Base-by-base conservation (phyloP, 1,140 invertebrate genomes). In the Drosophila orena region DNA sequence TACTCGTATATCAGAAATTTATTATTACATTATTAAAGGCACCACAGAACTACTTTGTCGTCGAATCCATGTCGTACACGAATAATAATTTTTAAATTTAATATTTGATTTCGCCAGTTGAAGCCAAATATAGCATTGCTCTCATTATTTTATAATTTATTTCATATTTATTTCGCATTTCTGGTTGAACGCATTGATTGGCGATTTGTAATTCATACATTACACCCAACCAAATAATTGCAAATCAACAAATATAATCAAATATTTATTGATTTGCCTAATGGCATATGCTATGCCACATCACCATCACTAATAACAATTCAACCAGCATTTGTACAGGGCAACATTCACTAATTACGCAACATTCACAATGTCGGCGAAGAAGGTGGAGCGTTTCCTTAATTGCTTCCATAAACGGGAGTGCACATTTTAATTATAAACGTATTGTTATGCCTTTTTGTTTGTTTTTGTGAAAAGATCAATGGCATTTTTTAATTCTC, bases 241-340 rank as follows among this genome's bases (percentile, higher is more conserved):
- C 78, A 83, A 88, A 83, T 89, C 79, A 88, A 88, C 83, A 88
- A 88, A 79, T 88, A 65, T 73, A 79, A 88, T 88, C 84, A 83
- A 89, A 88, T 83, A 89, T 83, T 88, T 79, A 86, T 88, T 89
- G 79, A 88, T 86, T 79, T 52, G 46, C 24, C 54, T 79, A 81
- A 85, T 86, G 81, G 77, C 79, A 72, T 70, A 66, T 50, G 53
- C 58, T 70, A 64, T 50, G 53, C 58, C 40, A n/a, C 24, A n/a
- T 27, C 40, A 47, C 37, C 42, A 46, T 24, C 17, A 52, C 57
- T 50, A 59, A 38, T 40, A 35, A 20, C 22, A 78, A 53, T 37
- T 55, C 30, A 22, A 30, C 64, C 60, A 62, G 58, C 62, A 61
- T 69, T 46, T 37, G 30, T 30, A 30, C 30, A 10, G 10, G 1